Base-by-base conservation (phyloP, 2,113 vertebrate genomes). In the Nyctereutes procyonoides region DNA sequence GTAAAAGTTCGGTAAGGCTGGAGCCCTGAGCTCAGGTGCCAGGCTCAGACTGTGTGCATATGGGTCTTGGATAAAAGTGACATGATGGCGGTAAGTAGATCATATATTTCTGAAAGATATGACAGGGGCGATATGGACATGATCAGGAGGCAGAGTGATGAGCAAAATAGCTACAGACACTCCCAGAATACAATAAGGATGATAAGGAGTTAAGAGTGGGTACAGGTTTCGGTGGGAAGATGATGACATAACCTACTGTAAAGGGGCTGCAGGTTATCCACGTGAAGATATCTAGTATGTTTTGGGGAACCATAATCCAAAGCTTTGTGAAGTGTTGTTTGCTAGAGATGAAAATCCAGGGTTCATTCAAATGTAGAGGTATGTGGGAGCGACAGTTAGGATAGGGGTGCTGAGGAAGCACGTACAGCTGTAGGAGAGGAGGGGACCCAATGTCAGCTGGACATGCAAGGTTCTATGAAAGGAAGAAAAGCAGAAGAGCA, bases 221-320 rank as follows among this genome's bases (percentile, higher is more conserved):
- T 53, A 30, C 15, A 38, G 35, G 56, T 43, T 28, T 67, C 48
- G 30, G 19, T 32, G 28, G 73, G 48, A 80, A 96, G 92, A 71
- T 38, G 38, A 48, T 48, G 26, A 28, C 3, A 8, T 4, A 4
- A 14, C 24, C 35, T 53, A 14, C 69, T 51, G 20, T 20, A 58
- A 81, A 58, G 26, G 35, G 15, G 11, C 28, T 35, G 6, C 10
- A 11, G 55, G 35, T 10, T 35, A 4, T 3, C 58, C 32, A 19
- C 0, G 0, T 19, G 26, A 32, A 60, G 16, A 38, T 38, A 53
- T 35, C 51, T 7, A 0, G 0, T 8, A 1, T 2, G 3, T 20
- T n/a, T 56, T 4, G 58, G 30, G 19, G 26, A 82, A 38, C 14
- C 2, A 38, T 6, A 35, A 48, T 17, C 11, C 13, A 91, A 55